Evolutionary conservation across 1,140 invertebrate species (phyloP), one percentile per base, ranked within the genome.

Genomic region (Ceratina australensis): DNA sequence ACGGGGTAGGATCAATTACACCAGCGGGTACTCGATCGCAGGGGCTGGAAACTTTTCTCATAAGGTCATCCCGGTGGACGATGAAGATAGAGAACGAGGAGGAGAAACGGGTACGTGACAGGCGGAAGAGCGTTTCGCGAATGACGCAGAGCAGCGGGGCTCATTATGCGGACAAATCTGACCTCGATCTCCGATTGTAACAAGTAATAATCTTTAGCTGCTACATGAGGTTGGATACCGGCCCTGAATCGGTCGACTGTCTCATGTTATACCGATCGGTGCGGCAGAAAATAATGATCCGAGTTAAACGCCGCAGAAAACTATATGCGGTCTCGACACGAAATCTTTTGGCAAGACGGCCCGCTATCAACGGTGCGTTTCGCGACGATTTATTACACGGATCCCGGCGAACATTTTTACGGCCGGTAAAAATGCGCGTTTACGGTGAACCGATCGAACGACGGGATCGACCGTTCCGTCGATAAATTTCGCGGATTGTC

Each of bases 151-250:
- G 63, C 61, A 80, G 64, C 67, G 22, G 56, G 81, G 52, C 80
- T 81, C 84, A 87, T 87, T 87, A 87, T 86, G 85, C 85, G 76
- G 85, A 61, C 80, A 80, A 83, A 82, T 72, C 80, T 86, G 84
- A 87, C 84, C 84, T 68, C 76, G 75, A 86, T 86, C 78, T 83
- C 71, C 65, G 73, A 83, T 86, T 74, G 60, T 74, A 79, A 82
- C 74, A 80, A 86, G 60, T 78, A 79, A 82, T 78, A 80, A 86
- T 81, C 75, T 78, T 79, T 54, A 54, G 73, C 50, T 69, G 78
- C 61, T 69, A 73, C 60, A 68, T 54, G 69, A 67, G 72, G 67
- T 80, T 77, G 78, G 59, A 16, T n/a, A 47, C 61, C 65, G 72
- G 71, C 80, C 76, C 72, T 82, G 82, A 84, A 84, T 69, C 33